Conservation (phyloP, 2,797 vertebrate genomes). For the Hybognathus amarus region DNA sequence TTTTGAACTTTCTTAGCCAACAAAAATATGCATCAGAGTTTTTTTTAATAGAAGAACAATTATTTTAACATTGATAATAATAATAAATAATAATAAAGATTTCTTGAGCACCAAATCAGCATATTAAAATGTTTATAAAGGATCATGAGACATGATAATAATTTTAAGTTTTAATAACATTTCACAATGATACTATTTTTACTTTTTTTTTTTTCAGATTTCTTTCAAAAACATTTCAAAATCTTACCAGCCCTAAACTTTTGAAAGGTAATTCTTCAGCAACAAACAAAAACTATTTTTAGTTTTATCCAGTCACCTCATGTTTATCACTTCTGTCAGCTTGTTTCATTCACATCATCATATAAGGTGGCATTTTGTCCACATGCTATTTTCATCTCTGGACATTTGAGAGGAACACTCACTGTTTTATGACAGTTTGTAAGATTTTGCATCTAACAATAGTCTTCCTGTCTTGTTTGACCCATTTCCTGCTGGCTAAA, state of each 20-base stretch:
- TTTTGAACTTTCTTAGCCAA: neutral
- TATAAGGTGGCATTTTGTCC: conserved; percentile 16
- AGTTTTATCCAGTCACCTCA: conserved; percentile 5
- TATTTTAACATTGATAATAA: neutral
- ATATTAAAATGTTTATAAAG: neutral
- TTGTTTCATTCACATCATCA: neutral
- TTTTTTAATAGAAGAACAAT: neutral
- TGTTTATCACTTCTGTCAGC: conserved; percentile 3
- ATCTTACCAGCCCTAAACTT: neutral
- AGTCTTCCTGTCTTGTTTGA: conserved; percentile 22
- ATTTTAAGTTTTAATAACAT: neutral
- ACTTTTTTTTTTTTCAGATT: neutral
- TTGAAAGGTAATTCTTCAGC: neutral
- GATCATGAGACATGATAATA: neutral
- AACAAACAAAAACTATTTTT: neutral
- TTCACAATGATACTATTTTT: neutral
- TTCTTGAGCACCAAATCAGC: neutral
- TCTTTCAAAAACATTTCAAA: neutral
- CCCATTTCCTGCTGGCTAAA: conserved; percentile 27
- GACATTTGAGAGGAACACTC: neutral
- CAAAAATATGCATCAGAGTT: neutral
- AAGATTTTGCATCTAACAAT: neutral
- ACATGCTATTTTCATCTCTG: neutral
- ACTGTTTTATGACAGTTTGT: conserved; percentile 23
- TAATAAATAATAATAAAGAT: neutral